Conservation (phyloP, 1,140 invertebrate species). For the Oryzaephilus surinamensis region DNA sequence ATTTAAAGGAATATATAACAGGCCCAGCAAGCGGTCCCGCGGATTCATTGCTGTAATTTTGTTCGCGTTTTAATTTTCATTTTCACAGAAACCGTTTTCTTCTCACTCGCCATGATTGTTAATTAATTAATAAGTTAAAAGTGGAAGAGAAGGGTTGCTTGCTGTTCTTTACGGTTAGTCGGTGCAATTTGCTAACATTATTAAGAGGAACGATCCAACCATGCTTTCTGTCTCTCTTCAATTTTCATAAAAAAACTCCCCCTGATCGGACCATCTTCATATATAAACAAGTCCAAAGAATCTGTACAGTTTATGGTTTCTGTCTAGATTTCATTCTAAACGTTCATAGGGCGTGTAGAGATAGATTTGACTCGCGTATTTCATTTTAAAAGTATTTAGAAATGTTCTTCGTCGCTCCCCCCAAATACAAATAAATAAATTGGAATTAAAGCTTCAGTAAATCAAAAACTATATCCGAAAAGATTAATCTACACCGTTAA, state of each 20-base stretch:
- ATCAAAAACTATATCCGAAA: no score
- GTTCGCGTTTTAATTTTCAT: slow-evolving; percentile 32
- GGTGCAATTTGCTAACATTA: slow-evolving; percentile 34
- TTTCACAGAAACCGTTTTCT: slow-evolving; percentile 27
- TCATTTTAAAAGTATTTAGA: no score
- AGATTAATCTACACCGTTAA: no score
- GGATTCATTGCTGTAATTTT: slow-evolving; percentile 22
- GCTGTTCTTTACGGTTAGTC: slow-evolving; percentile 32
- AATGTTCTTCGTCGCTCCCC: no score
- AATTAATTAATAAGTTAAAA: slow-evolving; percentile 36
- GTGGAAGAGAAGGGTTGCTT: slow-evolving; percentile 20
- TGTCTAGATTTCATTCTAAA: slow-evolving; percentile 27
- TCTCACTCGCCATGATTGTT: slow-evolving; percentile 34
- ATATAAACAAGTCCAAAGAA: slow-evolving; percentile 33
- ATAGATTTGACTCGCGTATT: no score
- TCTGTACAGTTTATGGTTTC: slow-evolving; percentile 28
- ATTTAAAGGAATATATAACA: no score
- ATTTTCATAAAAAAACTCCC: no score
- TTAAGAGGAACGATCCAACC: slow-evolving; percentile 33
- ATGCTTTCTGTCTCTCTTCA: no score
- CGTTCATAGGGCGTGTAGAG: no score
- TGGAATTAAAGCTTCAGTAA: no score
- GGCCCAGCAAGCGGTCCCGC: no score
- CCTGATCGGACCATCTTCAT: slow-evolving; percentile 27
- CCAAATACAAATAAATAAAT: no score